Percentiles rank a stretch among this genome's conserved stretches.
phyloP scores from a whole-genome alignment of 2,888 invertebrate genomes.

The Amblyjoppa fuscipennis region DNA sequence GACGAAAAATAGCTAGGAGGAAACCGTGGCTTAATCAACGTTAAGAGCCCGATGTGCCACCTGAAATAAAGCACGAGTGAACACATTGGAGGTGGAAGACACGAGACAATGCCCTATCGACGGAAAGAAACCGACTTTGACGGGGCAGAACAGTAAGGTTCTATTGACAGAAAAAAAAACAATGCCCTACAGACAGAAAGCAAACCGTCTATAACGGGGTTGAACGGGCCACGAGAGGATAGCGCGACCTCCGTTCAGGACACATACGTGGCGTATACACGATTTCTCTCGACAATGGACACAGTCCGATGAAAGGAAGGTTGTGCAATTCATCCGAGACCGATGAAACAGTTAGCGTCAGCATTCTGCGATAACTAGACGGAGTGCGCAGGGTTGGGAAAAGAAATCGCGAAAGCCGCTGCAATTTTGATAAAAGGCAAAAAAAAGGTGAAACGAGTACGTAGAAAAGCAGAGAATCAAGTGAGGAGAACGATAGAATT shows the following conservation, averaged over 20 bases:
- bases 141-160: neutral
- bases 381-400: neutral
- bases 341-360: constrained; percentile 17
- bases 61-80: constrained; percentile 1
- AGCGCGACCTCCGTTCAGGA: neutral
- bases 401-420: constrained; percentile 7
- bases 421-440: neutral
- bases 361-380: neutral
- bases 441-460: neutral
- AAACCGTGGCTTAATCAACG: constrained; percentile 33
- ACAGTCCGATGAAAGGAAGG: neutral
- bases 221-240: constrained; percentile 11
- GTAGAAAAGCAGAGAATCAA: neutral
- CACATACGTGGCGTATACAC: neutral
- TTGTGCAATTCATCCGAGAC: constrained; percentile 25
- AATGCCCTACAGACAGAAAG: constrained; percentile 8
- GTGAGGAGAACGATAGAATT: constrained; percentile 23
- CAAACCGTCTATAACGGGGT: neutral
- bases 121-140: neutral
- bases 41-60: constrained; percentile 25
- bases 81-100: neutral
- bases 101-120: constrained; percentile 33
- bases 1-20: neutral
- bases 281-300: constrained; percentile 12
- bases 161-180: constrained; percentile 4